Evolutionary conservation across 2,797 vertebrate genomes (phyloP), one percentile per base, ranked within the genome.

Genomic region (Nasua narica): DNA sequence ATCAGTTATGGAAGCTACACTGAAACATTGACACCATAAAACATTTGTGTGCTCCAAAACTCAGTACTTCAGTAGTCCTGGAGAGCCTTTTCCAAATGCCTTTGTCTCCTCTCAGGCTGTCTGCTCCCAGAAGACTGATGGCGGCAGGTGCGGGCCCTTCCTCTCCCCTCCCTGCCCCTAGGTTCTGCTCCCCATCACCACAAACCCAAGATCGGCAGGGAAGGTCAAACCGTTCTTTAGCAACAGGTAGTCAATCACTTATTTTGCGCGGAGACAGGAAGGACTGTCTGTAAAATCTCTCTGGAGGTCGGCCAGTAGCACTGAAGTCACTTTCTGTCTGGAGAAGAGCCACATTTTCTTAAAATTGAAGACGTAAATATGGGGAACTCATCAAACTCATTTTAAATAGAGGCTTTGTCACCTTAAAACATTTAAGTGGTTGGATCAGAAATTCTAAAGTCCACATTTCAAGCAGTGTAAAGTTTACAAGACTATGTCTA

Each of bases 141-240:
- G 98, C 52, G 98, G 98, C 98, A 99, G 98, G 98, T 99, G 98
- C 65, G 37, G 78, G 3, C 83, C 72, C 58, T 82, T 93, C 83
- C 86, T 87, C 89, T 91, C 96, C 92, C 87, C 85, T 88, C 85
- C 90, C 67, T 76, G 96, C 62, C 96, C 96, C 98, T 96, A 96
- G 91, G 97, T 98, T 98, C 97, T 98, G 98, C 92, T 97, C 95
- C 93, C 94, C 90, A 72, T 56, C 97, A 81, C 97, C 78, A 74
- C 92, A 96, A 95, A 95, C 72, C n/a, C 92, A 67, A 95, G 82
- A 84, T 15, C 18, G 23, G 84, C 95, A 98, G 94, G 5, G 74
- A 58, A 85, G 96, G 78, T 67, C 85, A 43, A 37, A 79, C 54
- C 37, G 7, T 86, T 76, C 91, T 91, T 90, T 4, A 56, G 60